Conservation (phyloP, 2,113 vertebrate species). For the Martes martes region DNA sequence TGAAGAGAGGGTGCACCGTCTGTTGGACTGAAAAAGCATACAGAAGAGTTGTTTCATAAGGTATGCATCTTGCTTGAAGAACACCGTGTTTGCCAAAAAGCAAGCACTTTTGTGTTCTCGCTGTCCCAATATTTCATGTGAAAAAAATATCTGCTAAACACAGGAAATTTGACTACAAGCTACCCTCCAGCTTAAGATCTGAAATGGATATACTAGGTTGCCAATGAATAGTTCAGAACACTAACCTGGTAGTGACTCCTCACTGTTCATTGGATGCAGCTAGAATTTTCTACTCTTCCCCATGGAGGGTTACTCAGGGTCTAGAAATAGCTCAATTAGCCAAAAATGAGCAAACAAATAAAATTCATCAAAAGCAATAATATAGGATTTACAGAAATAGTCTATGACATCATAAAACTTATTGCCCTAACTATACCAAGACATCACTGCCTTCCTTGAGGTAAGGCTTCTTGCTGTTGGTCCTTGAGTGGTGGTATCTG, state of each 20-base stretch:
- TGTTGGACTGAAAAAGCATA: conserved; percentile 8
- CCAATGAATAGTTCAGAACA: neutral
- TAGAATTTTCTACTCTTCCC: neutral
- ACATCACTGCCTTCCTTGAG: neutral
- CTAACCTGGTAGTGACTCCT: neutral
- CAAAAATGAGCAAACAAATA: neutral
- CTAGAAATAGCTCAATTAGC: neutral
- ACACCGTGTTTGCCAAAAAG: neutral
- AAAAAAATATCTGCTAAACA: neutral
- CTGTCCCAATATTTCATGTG: neutral
- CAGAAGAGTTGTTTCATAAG: neutral
- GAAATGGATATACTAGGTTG: neutral
- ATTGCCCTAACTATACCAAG: neutral
- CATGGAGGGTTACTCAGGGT: neutral
- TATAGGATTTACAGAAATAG: neutral
- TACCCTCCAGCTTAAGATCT: neutral
- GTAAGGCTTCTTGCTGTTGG: neutral
- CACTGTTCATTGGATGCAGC: neutral
- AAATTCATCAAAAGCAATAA: neutral
- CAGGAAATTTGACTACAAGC: neutral
- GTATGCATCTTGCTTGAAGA: neutral
- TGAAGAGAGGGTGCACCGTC: neutral
- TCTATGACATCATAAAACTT: neutral
- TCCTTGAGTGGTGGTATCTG: neutral
- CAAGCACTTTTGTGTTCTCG: neutral